Evolutionary conservation across 2,797 vertebrate species (phyloP), one percentile per base, ranked within the genome.

Genomic region (Macropus fuliginosus): DNA sequence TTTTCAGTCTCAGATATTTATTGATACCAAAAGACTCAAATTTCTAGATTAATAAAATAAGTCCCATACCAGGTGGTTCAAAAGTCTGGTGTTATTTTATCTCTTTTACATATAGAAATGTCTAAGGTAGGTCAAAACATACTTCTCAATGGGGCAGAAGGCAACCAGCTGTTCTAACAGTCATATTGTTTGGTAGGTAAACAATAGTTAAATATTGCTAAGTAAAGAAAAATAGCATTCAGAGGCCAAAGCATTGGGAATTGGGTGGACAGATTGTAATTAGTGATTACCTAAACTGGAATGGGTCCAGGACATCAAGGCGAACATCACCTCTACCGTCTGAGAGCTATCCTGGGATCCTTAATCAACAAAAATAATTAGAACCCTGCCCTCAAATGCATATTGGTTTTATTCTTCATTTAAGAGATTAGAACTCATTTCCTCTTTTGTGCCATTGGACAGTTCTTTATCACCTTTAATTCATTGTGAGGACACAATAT

Each of bases 191-290:
- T 94, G 59, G 40, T 87, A 87, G 96, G 34, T 52, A 94, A 94
- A 96, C 95, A 95, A 95, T 62, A 94, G 91, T 95, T 97, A 98
- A 98, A 96, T 97, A 96, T 95, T 95, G 81, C 92, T 95, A 97
- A 96, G 91, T 92, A 92, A 94, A 96, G 95, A 95, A 97, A 97
- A 98, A 95, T 94, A 96, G 92, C 50, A 95, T 96, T 96, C 81
- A 89, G 81, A 95, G 90, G 93, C 91, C 94, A 95, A 92, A 95
- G 93, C n/a, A 95, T 91, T 14, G 96, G 97, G 97, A 98, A 96
- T 97, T 97, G 92, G 93, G 81, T 91, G 94, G 97, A 97, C 96
- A 97, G 97, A 98, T 94, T 98, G 96, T 97, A 97, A 98, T 98
- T 97, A 98, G 96, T 94, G 97, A 97, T 97, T 97, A 98, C 97